phyloP scores from a whole-genome alignment of 2,888 invertebrate species.

The Archaeoteleia sp. region DNA sequence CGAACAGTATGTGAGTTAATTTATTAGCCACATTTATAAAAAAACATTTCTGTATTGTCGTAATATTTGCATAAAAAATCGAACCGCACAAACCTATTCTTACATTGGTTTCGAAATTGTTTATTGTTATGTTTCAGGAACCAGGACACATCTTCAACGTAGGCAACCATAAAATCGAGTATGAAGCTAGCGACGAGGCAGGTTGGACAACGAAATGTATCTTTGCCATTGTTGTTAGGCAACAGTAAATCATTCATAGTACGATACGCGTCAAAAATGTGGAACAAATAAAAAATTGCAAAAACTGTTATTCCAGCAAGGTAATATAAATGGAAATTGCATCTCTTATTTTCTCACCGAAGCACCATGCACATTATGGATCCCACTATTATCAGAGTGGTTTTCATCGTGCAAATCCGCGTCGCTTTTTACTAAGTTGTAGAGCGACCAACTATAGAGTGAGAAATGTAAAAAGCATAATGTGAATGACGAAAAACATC shows the following conservation, averaged over 20 bases:
- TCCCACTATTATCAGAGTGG: slow-evolving; percentile 53
- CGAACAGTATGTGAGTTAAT: no score
- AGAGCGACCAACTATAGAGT: slow-evolving; percentile 33
- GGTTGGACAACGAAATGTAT: slow-evolving; percentile 76
- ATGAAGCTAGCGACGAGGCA: slow-evolving; percentile 75
- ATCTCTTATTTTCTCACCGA: slow-evolving; percentile 44
- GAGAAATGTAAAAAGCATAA: slow-evolving; percentile 19
- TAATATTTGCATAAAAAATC: no score
- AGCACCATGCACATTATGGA: slow-evolving; percentile 55
- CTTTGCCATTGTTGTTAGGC: slow-evolving; percentile 71
- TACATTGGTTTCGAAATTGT: not conserved
- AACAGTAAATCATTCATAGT: slow-evolving; percentile 57
- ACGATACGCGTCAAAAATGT: slow-evolving; percentile 53
- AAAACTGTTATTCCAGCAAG: slow-evolving; percentile 56
- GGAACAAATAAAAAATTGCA: not conserved
- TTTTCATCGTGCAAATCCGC: slow-evolving; percentile 38
- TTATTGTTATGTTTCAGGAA: slow-evolving; percentile 65
- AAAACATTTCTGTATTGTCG: no score
- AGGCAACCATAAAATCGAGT: slow-evolving; percentile 75
- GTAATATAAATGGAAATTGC: slow-evolving; percentile 72
- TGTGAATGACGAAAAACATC: slow-evolving; percentile 23
- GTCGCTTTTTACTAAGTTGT: slow-evolving; percentile 35
- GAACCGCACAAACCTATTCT: no score
- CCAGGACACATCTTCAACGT: slow-evolving; percentile 74
- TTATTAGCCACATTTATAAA: no score